phyloP scores from a whole-genome alignment of 2,113 vertebrate species.

The Chrysemys picta region DNA sequence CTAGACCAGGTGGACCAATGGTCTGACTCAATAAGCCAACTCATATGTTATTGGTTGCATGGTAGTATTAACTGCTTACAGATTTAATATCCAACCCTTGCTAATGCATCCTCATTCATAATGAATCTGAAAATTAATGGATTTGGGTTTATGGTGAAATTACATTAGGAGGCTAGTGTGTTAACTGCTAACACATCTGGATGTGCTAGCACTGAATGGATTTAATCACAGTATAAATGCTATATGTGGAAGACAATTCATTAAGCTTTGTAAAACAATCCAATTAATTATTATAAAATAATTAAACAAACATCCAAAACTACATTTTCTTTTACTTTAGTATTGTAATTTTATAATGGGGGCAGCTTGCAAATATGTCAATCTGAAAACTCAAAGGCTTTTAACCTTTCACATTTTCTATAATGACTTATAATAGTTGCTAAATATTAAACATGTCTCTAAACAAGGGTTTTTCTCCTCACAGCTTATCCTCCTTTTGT shows the following conservation, averaged over 20 bases:
- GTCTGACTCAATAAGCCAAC: not conserved
- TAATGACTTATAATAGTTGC: not conserved
- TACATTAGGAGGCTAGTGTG: not conserved
- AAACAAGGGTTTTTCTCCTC: not conserved
- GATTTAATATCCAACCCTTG: not conserved
- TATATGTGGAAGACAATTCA: slow-evolving; percentile 46
- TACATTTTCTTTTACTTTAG: slow-evolving; percentile 21
- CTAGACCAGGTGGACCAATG: not conserved
- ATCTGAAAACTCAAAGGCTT: not conserved
- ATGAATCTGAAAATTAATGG: slow-evolving; percentile 37
- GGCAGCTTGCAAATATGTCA: not conserved
- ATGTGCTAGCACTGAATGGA: slow-evolving; percentile 43
- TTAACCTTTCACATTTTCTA: not conserved
- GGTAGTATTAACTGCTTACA: not conserved
- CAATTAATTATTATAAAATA: not conserved
- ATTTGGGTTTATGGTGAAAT: not conserved
- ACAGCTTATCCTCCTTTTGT: not conserved
- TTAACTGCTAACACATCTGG: slow-evolving; percentile 32
- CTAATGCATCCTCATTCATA: slow-evolving; percentile 24
- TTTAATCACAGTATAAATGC: slow-evolving; percentile 4
- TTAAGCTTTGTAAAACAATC: not conserved
- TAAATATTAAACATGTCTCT: not conserved
- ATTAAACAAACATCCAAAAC: slow-evolving; percentile 7
- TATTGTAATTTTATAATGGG: not conserved
- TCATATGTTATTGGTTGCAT: not conserved